These are phyloP conservation scores for Lutra lutra DNA, from an alignment of 2,797 vertebrate species.

Conservation along the genomic window DNA sequence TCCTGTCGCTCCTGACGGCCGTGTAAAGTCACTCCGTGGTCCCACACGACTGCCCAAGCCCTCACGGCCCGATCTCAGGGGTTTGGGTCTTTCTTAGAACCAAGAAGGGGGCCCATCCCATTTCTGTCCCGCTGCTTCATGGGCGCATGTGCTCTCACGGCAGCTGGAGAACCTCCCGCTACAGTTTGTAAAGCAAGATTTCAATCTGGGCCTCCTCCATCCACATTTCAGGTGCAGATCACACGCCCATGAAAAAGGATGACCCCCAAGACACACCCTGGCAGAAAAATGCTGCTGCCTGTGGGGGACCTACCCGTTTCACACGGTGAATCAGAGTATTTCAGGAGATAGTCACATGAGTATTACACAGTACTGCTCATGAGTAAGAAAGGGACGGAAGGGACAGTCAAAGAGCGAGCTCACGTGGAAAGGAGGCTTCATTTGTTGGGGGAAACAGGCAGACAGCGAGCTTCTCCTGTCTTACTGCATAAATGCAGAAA, in stretches of 20 bases:
- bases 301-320: not conserved
- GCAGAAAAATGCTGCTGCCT: not conserved
- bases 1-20: not conserved
- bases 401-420: not conserved
- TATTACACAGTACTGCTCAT: accelerated
- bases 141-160: not conserved
- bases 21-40: accelerated
- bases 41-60: not conserved
- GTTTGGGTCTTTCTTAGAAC: not conserved
- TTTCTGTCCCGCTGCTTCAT: not conserved
- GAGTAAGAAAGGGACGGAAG: not conserved
- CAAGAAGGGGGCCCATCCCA: not conserved
- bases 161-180: not conserved
- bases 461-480: not conserved
- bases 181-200: not conserved
- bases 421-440: not conserved
- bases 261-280: not conserved
- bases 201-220: not conserved
- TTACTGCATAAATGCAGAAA: not conserved
- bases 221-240: not conserved
- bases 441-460: accelerated
- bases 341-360: not conserved
- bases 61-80: accelerated
- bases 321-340: not conserved
- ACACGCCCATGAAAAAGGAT: not conserved